Evolutionary conservation across 2,888 invertebrate genomes (phyloP).

Genomic region (Achlya flavicornis): DNA sequence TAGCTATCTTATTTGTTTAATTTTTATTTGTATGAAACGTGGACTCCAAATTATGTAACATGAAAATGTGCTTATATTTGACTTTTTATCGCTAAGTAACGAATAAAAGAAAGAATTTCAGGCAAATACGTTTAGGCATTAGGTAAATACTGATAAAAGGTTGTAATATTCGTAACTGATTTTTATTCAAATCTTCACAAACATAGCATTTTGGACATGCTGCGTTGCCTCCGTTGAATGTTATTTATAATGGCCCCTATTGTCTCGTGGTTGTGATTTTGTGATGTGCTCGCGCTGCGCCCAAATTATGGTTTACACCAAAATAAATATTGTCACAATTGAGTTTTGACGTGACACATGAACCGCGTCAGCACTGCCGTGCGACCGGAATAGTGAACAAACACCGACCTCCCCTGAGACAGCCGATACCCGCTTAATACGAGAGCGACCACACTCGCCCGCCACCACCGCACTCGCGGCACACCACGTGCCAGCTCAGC

Average conservation of each 20-base stretch:
- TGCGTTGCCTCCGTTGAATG: neutral
- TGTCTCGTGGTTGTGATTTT: neutral
- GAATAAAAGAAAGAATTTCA: neutral
- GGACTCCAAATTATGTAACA: neutral
- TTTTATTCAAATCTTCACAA: neutral
- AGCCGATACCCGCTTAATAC: conserved; percentile 40
- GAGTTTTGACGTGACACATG: conserved; percentile 35
- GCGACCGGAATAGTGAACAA: conserved; percentile 27
- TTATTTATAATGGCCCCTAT: neutral
- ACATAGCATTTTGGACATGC: neutral
- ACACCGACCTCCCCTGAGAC: conserved; percentile 58
- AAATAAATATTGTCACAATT: conserved; percentile 49
- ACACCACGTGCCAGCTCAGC: neutral
- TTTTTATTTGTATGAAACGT: conserved; percentile 6
- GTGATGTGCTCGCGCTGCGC: neutral
- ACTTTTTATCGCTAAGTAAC: neutral
- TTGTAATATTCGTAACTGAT: no score
- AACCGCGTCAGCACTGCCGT: conserved; percentile 18
- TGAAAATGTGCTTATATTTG: neutral
- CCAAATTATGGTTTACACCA: conserved; percentile 34
- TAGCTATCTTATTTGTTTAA: conserved; percentile 1
- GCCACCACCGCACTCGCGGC: conserved; percentile 16
- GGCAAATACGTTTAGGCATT: neutral
- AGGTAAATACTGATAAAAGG: no score
- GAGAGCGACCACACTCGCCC: conserved; percentile 41